Percentiles rank a stretch among this genome's conserved stretches.
Evolutionary conservation across 2,888 invertebrate species (phyloP).

Genomic region (Philaethria dido): DNA sequence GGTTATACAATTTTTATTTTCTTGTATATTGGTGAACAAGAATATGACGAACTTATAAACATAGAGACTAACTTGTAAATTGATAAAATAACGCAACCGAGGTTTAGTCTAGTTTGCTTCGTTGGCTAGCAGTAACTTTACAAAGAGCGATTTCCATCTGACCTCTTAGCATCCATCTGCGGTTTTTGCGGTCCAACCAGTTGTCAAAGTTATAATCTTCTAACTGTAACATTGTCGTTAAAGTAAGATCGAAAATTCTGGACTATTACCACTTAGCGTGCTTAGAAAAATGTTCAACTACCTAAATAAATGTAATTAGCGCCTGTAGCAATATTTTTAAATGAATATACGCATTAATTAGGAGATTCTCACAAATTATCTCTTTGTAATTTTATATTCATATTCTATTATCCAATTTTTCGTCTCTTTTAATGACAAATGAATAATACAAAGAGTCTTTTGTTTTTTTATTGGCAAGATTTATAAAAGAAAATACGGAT

Average conservation of each 20-base stretch:
- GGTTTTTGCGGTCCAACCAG: background rate
- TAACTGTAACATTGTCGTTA: background rate
- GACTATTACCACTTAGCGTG: background rate
- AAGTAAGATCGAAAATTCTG: background rate
- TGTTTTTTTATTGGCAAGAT: too few relatives aligned
- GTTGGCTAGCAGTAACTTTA: slow-evolving; percentile 6
- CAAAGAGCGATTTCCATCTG: slow-evolving; percentile 33
- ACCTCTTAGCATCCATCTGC: slow-evolving; percentile 15
- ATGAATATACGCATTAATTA: too few relatives aligned
- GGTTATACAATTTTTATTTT: background rate
- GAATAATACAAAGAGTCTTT: too few relatives aligned
- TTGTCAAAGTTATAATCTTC: background rate
- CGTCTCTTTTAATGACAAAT: too few relatives aligned
- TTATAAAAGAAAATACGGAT: too few relatives aligned
- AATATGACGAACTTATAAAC: background rate
- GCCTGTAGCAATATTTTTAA: too few relatives aligned
- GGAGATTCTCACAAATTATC: too few relatives aligned
- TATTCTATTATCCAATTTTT: too few relatives aligned
- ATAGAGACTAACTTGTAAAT: background rate
- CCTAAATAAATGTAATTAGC: too few relatives aligned
- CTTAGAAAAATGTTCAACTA: too few relatives aligned
- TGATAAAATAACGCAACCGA: background rate
- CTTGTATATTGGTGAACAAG: background rate
- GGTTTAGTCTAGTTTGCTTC: background rate
- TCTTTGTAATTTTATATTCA: too few relatives aligned